These are phyloP conservation scores for Capra hircus DNA, from an alignment of 2,113 vertebrate genomes.

Conservation along the genomic window DNA sequence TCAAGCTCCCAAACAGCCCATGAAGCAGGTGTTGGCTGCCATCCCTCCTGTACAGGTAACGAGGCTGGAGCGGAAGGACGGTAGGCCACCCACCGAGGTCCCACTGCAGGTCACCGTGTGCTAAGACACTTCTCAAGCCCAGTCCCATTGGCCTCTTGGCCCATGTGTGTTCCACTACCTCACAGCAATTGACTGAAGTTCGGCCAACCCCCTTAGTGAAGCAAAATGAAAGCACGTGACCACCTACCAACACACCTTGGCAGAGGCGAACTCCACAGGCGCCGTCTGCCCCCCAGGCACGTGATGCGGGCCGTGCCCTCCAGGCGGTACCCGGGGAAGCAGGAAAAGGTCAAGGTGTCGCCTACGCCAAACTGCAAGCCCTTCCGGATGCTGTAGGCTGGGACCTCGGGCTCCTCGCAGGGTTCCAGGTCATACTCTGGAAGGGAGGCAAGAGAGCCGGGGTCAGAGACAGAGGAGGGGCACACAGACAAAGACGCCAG, in stretches of 20 bases:
- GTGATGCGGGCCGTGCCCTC: conserved; percentile 92
- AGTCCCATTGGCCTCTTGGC: not conserved
- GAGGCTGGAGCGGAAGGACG: not conserved
- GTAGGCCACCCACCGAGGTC: not conserved
- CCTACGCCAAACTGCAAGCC: conserved; percentile 95
- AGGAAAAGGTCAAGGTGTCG: conserved; percentile 93
- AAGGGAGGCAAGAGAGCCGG: accelerated
- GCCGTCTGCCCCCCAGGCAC: conserved; percentile 97
- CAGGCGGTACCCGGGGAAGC: conserved; percentile 98
- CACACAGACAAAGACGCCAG: accelerated
- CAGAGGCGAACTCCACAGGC: conserved; percentile 99
- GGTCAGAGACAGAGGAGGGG: not conserved
- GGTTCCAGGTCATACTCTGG: conserved; percentile 96
- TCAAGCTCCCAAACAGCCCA: not conserved
- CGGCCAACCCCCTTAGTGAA: conserved; percentile 71
- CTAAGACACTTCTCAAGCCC: not conserved
- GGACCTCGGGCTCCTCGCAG: conserved; percentile 95
- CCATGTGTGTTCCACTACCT: not conserved
- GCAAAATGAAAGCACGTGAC: conserved; percentile 96
- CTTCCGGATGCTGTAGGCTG: conserved; percentile 93
- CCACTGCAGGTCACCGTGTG: not conserved
- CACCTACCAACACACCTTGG: conserved; percentile 99
- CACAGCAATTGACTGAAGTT: not conserved
- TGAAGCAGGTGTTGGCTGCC: accelerated
- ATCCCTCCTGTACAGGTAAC: not conserved